Base-by-base conservation (phyloP, 2,797 vertebrate genomes). In the Crypturellus tataupa region DNA sequence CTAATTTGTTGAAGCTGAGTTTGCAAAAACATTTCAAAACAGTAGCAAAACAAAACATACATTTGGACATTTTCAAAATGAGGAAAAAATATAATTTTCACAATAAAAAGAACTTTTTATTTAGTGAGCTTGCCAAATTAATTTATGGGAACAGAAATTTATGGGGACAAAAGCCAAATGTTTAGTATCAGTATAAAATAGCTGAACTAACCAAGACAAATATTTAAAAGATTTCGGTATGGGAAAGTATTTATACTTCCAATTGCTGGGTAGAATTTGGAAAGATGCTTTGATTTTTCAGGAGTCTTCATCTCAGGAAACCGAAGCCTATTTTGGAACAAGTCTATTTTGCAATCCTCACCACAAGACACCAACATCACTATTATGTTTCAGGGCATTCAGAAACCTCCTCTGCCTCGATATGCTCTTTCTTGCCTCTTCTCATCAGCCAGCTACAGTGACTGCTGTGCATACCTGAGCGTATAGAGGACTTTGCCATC, bases 401-500 rank as follows among this genome's bases (percentile, higher is more conserved):
- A 59, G 21, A 87, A 84, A 31, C 47, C 12, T 80, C 12, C 46
- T 72, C 12, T n/a, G 29, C 63, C 70, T 42, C 55, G 31, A 42
- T 60, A 59, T 42, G 18, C 27, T 87, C 46, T 42, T 65, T 64
- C 12, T 60, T 78, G 53, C 69, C 49, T 69, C 63, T 53, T 33
- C 29, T 56, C 46, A 40, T 37, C 71, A 80, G 51, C 42, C 51
- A 80, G 42, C 31, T 25, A 5, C 27, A 33, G 49, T 12, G 33
- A 42, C 81, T 67, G 46, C 33, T 64, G 78, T 37, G 17, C 24
- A 40, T 97, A 98, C 98, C 98, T 98, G 96, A 98, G 96, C 0
- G 97, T 98, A 91, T 98, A 98, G 90, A 98, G 96, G 81, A 98
- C 98, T 92, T 97, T 98, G 71, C 98, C 98, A 1, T 98, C 97